A percentile compares a stretch with the other conserved stretches of the same genome.
Evolutionary conservation across 2,113 vertebrate species (phyloP).

Genomic region (Brachyhypopomus gauderio): DNA sequence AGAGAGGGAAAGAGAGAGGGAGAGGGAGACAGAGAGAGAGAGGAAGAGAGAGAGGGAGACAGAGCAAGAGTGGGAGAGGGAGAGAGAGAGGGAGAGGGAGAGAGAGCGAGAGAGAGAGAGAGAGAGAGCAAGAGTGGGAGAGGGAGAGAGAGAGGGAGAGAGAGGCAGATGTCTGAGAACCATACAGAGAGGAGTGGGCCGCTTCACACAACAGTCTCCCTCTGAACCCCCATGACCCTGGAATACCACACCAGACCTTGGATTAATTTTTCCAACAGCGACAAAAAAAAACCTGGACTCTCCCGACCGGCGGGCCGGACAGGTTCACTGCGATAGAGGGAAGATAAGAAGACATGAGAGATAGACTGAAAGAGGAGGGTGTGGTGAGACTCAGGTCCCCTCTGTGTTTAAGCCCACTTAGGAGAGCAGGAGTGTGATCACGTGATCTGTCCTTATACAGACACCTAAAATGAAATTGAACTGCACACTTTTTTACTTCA

Average conservation of each 20-base stretch:
- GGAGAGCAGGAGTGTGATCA: not conserved
- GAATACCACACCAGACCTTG: conserved; percentile 56
- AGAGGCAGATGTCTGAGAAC: not conserved
- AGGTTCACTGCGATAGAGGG: conserved; percentile 59
- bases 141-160: not conserved
- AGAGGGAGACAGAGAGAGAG: conserved; percentile 25
- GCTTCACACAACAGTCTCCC: conserved; percentile 16
- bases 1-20: not conserved
- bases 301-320: conserved; percentile 43
- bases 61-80: conserved; percentile 39
- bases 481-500: no score
- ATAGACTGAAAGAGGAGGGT: conserved; percentile 65
- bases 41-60: conserved; percentile 7
- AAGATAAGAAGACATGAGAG: conserved; percentile 57
- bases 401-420: not conserved
- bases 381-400: not conserved
- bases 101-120: conserved; percentile 51
- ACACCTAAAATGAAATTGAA: no score
- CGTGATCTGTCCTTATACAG: not conserved
- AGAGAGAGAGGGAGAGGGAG: conserved; percentile 33
- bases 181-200: not conserved
- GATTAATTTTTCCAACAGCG: conserved; percentile 60
- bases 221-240: conserved; percentile 52
- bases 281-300: conserved; percentile 4
- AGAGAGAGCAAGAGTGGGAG: conserved; percentile 50